Evolutionary conservation across 1,140 invertebrate species (phyloP).

Genomic region (Lerema accius): DNA sequence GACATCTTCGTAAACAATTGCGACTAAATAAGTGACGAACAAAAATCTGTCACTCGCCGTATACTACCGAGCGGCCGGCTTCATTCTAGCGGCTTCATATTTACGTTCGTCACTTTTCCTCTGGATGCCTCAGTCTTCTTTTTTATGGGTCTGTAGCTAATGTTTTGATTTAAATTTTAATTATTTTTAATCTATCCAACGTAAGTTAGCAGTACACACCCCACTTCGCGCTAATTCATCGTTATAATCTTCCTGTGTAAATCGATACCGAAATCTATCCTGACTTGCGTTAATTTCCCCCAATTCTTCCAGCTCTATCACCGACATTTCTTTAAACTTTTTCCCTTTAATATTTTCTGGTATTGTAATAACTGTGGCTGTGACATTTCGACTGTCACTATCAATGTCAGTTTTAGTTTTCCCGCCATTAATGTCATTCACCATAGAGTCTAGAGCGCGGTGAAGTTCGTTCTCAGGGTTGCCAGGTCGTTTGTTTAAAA

Average conservation of each 20-base stretch:
- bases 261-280: conserved; percentile 65
- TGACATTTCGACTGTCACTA: conserved; percentile 32
- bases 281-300: conserved; percentile 58
- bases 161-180: too few species aligned
- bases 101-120: too few species aligned
- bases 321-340: conserved; percentile 62
- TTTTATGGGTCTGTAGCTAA: too few species aligned
- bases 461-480: conserved; percentile 69
- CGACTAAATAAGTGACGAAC: too few species aligned
- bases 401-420: conserved; percentile 37
- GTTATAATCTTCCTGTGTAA: conserved; percentile 61
- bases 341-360: conserved; percentile 60
- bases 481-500: conserved; percentile 64
- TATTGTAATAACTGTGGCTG: conserved; percentile 25
- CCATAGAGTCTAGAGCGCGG: conserved; percentile 65
- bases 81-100: too few species aligned
- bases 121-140: too few species aligned
- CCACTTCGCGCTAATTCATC: conserved; percentile 51
- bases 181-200: conserved; percentile 50
- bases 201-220: conserved; percentile 46
- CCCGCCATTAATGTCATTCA: conserved; percentile 52
- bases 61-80: too few species aligned
- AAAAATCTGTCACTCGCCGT: too few species aligned
- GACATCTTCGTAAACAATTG: too few species aligned
- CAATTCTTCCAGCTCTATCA: conserved; percentile 54